A percentile compares a stretch with the other conserved stretches of the same genome.
Evolutionary conservation across 2,888 invertebrate genomes (phyloP).

Genomic region (Eilema griseolum): DNA sequence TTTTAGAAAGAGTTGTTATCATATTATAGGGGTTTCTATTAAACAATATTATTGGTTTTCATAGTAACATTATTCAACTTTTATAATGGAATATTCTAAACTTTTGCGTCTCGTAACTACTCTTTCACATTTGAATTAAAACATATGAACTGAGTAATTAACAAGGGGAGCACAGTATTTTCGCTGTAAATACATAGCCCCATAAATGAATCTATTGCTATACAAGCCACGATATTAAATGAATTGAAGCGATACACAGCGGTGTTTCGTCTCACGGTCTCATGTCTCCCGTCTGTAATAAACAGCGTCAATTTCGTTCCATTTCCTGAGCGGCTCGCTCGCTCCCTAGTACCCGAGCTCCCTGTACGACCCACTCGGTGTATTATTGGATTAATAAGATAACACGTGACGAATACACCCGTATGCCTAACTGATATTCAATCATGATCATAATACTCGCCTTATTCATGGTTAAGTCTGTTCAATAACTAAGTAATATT

Average conservation of each 20-base stretch:
- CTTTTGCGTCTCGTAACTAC: background rate
- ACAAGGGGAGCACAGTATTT: background rate
- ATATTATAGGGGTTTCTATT: background rate
- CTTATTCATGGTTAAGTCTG: constrained; percentile 11
- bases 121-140: background rate
- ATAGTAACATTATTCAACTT: background rate
- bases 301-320: constrained; percentile 81
- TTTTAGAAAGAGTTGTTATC: background rate
- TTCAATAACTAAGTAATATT: background rate
- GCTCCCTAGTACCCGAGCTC: constrained; percentile 40
- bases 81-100: background rate
- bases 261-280: constrained; percentile 55
- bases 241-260: constrained; percentile 21
- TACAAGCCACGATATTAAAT: constrained; percentile 23
- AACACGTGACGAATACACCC: constrained; percentile 64
- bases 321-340: constrained; percentile 75
- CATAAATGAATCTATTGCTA: constrained; percentile 8
- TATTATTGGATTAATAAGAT: constrained; percentile 77
- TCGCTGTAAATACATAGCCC: background rate
- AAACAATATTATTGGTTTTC: background rate
- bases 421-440: constrained; percentile 48
- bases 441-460: constrained; percentile 16
- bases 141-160: background rate
- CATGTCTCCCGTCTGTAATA: constrained; percentile 64
- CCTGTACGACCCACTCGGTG: constrained; percentile 68